phyloP scores from a whole-genome alignment of 2,888 invertebrate species.

The Sinopyrophorus schimmeli region DNA sequence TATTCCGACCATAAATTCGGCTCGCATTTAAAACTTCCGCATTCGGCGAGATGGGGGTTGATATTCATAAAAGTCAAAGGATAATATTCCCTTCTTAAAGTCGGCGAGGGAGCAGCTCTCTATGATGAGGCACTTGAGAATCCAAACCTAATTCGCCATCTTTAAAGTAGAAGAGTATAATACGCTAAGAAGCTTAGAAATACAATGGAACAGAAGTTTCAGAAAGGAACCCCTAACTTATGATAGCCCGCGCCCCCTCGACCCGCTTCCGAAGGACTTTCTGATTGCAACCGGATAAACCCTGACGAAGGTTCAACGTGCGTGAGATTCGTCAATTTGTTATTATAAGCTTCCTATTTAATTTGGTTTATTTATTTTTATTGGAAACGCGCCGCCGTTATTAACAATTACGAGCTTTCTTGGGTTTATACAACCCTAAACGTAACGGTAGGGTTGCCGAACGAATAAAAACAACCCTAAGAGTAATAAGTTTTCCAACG shows the following conservation, averaged over 20 bases:
- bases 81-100: constrained; percentile 15
- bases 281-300: constrained; percentile 26
- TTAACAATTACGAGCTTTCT: too few species aligned
- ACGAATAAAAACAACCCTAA: too few species aligned
- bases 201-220: constrained; percentile 27
- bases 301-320: constrained; percentile 26
- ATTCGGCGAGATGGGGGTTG: constrained; percentile 9
- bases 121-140: constrained; percentile 24
- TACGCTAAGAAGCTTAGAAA: constrained; percentile 24
- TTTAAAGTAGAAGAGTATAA: constrained; percentile 20
- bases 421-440: too few species aligned
- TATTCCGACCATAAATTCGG: constrained; percentile 8
- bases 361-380: too few species aligned
- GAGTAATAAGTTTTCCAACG: too few species aligned
- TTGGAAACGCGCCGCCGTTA: too few species aligned
- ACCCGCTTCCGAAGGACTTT: constrained; percentile 16
- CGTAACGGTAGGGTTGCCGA: too few species aligned
- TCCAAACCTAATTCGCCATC: constrained; percentile 26
- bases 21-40: constrained; percentile 15
- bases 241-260: constrained; percentile 9
- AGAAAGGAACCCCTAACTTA: constrained; percentile 19
- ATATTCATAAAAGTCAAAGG: constrained; percentile 23
- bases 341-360: too few species aligned
- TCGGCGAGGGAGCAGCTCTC: constrained; percentile 5
- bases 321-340: constrained; percentile 28